Base-by-base conservation (phyloP, 2,797 vertebrate genomes). In the Amazona finschi region DNA sequence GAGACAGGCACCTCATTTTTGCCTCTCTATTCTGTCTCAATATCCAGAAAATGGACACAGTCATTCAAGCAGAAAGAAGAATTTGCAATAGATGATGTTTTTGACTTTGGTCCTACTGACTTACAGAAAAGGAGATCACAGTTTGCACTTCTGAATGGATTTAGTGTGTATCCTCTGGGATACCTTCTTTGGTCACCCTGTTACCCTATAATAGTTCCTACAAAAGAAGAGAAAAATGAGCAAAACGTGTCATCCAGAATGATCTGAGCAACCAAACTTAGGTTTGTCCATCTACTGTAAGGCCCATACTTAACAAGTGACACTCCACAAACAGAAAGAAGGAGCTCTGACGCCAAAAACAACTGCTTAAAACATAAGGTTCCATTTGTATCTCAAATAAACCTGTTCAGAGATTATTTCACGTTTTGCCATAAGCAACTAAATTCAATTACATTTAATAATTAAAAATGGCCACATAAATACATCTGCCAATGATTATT, bases 61-160 rank as follows among this genome's bases (percentile, higher is more conserved):
- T 36, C 74, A 76, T 82, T 94, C 80, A 93, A 89, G 91, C 85
- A 88, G 83, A 94, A 91, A 94, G 70, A 94, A 94, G 73, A 94
- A 93, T 76, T 95, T 90, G 41, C 77, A 85, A 53, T 86, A 88
- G 87, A 93, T 82, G 9, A 89, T 69, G 49, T 50, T 71, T 94
- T 89, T 95, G 84, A 95, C 93, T 95, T 96, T 95, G 81, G 57
- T 82, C 52, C 41, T 70, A 90, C 67, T 79, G 50, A 81, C 66
- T 96, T 88, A 76, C 6, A 58, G 39, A 92, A 85, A 53, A 60
- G 33, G 15, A 92, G 43, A 69, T 15, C 41, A 47, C 17, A 36
- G 43, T 69, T 94, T 86, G 47, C 50, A 60, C 30, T 81, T 80
- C 19, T 76, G 31, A 75, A 84, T 86, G 3, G 1, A 49, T 73